A percentile compares a stretch with the other conserved stretches of the same genome.
Evolutionary conservation across 2,888 invertebrate species (phyloP).

Genomic region (Orgyia antiqua): DNA sequence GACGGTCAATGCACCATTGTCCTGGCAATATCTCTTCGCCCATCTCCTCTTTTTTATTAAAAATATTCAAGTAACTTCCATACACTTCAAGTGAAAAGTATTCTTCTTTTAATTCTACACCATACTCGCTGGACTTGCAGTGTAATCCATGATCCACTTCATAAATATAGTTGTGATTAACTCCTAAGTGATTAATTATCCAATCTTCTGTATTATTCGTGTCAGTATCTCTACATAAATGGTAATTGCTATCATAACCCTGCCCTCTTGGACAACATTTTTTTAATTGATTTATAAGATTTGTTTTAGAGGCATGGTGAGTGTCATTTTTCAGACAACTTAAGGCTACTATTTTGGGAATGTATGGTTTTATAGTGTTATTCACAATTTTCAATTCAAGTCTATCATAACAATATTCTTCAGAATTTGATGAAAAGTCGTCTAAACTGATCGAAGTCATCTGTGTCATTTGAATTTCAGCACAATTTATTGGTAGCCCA

Average conservation of each 20-base stretch:
- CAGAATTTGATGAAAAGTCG: conserved; percentile 17
- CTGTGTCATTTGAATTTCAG: conserved; percentile 31
- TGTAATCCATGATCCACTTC: conserved; percentile 47
- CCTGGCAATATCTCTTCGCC: conserved; percentile 33
- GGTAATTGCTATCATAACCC: conserved; percentile 48
- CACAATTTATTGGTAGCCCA: conserved; percentile 49
- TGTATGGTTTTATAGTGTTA: conserved; percentile 37
- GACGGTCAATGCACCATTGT: conserved; percentile 67
- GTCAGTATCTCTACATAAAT: conserved; percentile 41
- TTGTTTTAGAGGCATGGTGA: conserved; percentile 21
- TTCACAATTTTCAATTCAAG: conserved; percentile 47
- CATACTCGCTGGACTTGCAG: conserved; percentile 54
- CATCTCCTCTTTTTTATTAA: conserved; percentile 27
- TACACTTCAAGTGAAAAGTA: conserved; percentile 40
- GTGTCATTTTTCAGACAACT: conserved; percentile 41
- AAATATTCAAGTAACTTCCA: conserved; percentile 40
- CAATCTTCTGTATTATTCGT: conserved; percentile 34
- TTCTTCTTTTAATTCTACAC: conserved; percentile 46
- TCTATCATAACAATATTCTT: conserved; percentile 50
- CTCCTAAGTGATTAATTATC: conserved; percentile 36
- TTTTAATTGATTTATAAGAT: conserved; percentile 41
- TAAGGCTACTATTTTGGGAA: conserved; percentile 53
- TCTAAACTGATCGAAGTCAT: conserved; percentile 28
- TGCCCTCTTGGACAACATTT: conserved; percentile 64
- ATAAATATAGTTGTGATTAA: conserved; percentile 38